Evolutionary conservation across 2,888 invertebrate genomes (phyloP).

Genomic region (Ophion slaviceki): DNA sequence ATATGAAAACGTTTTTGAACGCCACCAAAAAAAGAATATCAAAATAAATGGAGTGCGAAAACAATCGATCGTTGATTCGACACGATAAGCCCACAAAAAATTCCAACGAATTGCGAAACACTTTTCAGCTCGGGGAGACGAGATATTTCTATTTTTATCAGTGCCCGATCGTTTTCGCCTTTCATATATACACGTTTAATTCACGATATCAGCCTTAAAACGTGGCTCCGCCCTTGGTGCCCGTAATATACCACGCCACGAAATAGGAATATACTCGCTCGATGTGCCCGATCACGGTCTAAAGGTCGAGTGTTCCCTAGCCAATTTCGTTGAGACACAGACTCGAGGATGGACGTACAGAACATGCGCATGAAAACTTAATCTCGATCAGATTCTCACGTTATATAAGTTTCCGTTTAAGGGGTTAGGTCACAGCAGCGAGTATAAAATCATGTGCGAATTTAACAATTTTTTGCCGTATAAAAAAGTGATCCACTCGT

Average conservation of each 20-base stretch:
- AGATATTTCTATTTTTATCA: constrained; percentile 38
- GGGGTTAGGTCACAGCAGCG: too few relatives aligned
- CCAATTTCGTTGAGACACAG: constrained; percentile 6
- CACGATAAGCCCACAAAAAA: constrained; percentile 18
- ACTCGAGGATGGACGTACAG: background rate
- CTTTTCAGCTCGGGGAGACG: background rate
- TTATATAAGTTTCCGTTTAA: background rate
- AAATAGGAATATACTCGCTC: constrained; percentile 5
- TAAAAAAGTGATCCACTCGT: too few relatives aligned
- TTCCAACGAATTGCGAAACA: constrained; percentile 12
- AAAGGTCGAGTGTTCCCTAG: constrained; percentile 8
- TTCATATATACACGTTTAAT: constrained; percentile 19
- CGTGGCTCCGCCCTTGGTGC: constrained; percentile 14
- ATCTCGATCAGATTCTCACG: background rate
- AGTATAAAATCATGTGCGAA: too few relatives aligned
- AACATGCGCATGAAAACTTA: background rate
- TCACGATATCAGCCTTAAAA: constrained; percentile 20
- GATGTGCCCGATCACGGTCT: constrained; percentile 13
- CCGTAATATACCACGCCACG: constrained; percentile 13
- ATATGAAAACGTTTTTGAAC: too few relatives aligned
- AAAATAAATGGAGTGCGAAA: background rate
- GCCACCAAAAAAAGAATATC: background rate
- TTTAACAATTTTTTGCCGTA: too few relatives aligned
- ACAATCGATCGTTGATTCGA: constrained; percentile 9
- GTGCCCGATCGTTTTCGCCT: constrained; percentile 15